Conservation (phyloP, 2,797 vertebrate species). For the Tragelaphus eurycerus region DNA sequence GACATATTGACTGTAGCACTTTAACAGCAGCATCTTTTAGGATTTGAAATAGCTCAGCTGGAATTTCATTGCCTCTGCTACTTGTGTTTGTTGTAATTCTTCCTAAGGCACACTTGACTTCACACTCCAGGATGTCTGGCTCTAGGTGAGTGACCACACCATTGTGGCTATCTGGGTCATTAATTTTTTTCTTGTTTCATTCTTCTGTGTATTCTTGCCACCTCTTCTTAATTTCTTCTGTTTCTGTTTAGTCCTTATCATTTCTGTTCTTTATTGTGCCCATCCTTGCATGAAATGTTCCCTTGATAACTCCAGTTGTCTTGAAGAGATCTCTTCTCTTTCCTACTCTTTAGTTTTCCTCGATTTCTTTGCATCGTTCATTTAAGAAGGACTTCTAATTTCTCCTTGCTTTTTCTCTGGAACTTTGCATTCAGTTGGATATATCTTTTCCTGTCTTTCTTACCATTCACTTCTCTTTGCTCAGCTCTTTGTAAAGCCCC, state of each 20-base stretch:
- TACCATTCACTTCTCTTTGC: neutral
- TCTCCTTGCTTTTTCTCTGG: neutral
- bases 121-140: neutral
- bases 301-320: neutral
- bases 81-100: neutral
- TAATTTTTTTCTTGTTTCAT: neutral
- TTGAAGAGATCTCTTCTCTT: neutral
- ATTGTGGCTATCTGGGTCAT: neutral
- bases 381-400: neutral
- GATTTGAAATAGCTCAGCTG: neutral
- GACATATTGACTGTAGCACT: neutral
- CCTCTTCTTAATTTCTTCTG: neutral
- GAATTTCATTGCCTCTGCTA: neutral
- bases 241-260: neutral
- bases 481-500: neutral
- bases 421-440: neutral
- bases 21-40: neutral
- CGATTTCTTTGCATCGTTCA: neutral
- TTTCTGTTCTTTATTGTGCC: neutral
- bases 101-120: neutral
- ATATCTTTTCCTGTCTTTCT: neutral
- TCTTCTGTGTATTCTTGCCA: neutral
- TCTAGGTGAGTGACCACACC: neutral
- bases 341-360: neutral
- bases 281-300: neutral